Percentiles rank a stretch among this genome's conserved stretches.
Conservation (phyloP, 2,797 vertebrate genomes). For the Coendou prehensilis region DNA sequence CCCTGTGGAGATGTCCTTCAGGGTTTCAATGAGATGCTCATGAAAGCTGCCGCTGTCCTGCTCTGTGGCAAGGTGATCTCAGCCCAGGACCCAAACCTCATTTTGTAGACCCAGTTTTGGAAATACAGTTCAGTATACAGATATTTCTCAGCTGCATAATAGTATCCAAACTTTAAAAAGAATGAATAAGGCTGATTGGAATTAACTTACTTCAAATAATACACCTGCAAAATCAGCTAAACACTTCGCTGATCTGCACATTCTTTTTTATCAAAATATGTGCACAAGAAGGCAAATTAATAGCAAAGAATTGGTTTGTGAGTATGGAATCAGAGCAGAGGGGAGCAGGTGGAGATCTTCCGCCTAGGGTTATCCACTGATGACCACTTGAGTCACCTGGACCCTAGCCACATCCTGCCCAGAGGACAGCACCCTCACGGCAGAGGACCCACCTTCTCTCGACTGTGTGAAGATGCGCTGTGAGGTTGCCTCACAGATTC, state of each 20-base stretch:
- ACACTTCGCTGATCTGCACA: not conserved
- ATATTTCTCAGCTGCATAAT: not conserved
- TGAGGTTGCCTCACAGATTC: not conserved
- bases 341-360: not conserved
- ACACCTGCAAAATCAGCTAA: not conserved
- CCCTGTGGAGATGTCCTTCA: not conserved
- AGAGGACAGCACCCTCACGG: not conserved
- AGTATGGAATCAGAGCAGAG: not conserved
- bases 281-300: not conserved
- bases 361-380: not conserved
- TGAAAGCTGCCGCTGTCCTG: not conserved
- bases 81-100: not conserved
- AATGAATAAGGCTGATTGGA: not conserved
- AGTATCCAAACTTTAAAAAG: not conserved
- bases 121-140: not conserved
- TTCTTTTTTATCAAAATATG: not conserved
- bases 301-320: not conserved
- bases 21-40: not conserved
- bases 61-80: not conserved
- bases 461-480: too few relatives aligned
- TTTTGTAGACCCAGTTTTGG: not conserved
- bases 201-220: not conserved
- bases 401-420: not conserved
- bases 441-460: fast-evolving
- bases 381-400: not conserved